A percentile compares a stretch with the other conserved stretches of the same genome.
Conservation (phyloP, 2,888 invertebrate species). For the Palloptera scutellata region DNA sequence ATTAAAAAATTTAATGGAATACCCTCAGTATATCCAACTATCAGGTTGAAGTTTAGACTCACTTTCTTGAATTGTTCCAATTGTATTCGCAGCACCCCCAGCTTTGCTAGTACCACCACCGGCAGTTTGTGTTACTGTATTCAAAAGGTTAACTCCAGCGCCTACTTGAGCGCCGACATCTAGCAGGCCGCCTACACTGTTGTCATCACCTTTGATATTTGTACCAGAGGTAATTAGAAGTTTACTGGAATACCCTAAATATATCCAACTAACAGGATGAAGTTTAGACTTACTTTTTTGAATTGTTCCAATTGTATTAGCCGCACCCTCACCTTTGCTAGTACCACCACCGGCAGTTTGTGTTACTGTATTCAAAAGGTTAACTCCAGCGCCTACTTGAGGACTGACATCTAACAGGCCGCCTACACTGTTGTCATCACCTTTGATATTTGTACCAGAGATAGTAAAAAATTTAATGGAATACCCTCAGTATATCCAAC, state of each 20-base stretch:
- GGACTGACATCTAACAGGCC: conserved; percentile 14
- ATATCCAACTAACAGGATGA: too few relatives aligned
- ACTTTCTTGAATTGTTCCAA: too few relatives aligned
- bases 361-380: conserved; percentile 24
- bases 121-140: background rate
- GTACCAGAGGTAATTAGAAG: conserved; percentile 1
- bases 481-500: background rate
- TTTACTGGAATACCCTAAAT: too few relatives aligned
- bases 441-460: conserved; percentile 22
- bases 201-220: background rate
- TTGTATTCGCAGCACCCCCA: too few relatives aligned
- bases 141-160: conserved; percentile 4
- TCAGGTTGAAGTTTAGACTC: too few relatives aligned
- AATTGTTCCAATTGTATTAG: background rate
- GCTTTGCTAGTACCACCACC: background rate
- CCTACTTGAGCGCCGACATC: conserved; percentile 7
- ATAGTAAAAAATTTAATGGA: conserved; percentile 3
- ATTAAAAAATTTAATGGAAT: too few relatives aligned
- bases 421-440: conserved; percentile 19
- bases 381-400: conserved; percentile 22
- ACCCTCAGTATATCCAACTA: too few relatives aligned
- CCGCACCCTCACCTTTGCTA: background rate
- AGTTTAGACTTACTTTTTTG: conserved; percentile 16
- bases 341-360: background rate
- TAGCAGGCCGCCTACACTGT: background rate